phyloP scores from a whole-genome alignment of 2,113 vertebrate genomes.

The Taxidea taxus region DNA sequence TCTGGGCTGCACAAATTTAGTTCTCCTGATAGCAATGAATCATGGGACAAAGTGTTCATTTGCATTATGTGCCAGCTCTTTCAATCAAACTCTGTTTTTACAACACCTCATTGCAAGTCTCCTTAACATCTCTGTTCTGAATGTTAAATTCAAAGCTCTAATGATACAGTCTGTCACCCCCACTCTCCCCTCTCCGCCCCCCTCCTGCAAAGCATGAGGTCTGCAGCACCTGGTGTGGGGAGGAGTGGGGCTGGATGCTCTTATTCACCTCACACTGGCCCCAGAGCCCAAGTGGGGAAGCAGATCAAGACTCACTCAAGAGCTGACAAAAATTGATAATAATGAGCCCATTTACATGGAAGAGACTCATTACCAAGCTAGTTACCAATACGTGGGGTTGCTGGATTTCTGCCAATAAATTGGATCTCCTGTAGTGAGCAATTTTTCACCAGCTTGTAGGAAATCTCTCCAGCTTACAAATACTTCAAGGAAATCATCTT shows the following conservation, averaged over 20 bases:
- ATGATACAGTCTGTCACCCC: not conserved
- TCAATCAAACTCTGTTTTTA: constrained; percentile 74
- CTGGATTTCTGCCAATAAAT: constrained; percentile 59
- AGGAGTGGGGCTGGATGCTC: not conserved
- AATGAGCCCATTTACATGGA: constrained; percentile 48
- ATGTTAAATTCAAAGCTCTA: constrained; percentile 41
- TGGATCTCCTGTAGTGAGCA: constrained; percentile 28
- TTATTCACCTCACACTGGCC: not conserved
- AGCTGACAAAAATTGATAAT: constrained; percentile 60
- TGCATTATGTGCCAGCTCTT: constrained; percentile 63
- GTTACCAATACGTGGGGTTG: not conserved
- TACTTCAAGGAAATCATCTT: constrained; percentile 36
- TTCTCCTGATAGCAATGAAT: constrained; percentile 67
- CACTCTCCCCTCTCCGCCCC: not conserved
- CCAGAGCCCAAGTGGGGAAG: not conserved
- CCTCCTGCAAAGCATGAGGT: not conserved
- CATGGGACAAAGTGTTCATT: constrained; percentile 63
- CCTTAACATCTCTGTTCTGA: constrained; percentile 68
- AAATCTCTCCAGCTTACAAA: constrained; percentile 52
- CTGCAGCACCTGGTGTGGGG: not conserved
- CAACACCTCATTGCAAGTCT: constrained; percentile 68
- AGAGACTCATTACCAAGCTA: constrained; percentile 22
- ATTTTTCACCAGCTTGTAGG: constrained; percentile 48
- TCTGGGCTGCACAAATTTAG: constrained; percentile 66
- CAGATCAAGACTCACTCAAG: not conserved